Evolutionary conservation across 2,888 invertebrate genomes (phyloP).

Genomic region (Orthosia gothica): DNA sequence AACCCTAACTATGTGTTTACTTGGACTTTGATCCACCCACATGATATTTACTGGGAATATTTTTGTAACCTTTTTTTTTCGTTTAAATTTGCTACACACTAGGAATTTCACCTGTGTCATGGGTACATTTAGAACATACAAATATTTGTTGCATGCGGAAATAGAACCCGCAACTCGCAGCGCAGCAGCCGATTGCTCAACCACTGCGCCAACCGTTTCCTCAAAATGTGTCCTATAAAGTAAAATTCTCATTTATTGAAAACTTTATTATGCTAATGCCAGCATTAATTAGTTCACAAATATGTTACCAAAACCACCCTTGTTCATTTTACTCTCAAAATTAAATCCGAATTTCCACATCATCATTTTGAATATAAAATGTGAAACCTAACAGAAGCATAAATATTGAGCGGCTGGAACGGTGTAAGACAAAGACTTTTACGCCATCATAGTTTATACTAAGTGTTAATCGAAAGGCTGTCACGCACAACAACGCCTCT

Average conservation of each 20-base stretch:
- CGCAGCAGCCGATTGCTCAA: too few relatives aligned
- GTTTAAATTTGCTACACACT: too few relatives aligned
- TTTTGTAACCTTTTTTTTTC: too few relatives aligned
- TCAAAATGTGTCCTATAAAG: not conserved
- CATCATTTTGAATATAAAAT: slow-evolving; percentile 11
- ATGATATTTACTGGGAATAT: too few relatives aligned
- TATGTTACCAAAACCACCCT: not conserved
- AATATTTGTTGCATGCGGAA: too few relatives aligned
- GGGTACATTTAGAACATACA: too few relatives aligned
- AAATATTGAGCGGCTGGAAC: not conserved
- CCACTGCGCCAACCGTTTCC: too few relatives aligned
- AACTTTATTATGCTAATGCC: not conserved
- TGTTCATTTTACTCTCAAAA: not conserved
- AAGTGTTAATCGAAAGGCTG: slow-evolving; percentile 14
- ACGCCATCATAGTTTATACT: not conserved
- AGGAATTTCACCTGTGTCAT: too few relatives aligned
- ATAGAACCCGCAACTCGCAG: too few relatives aligned
- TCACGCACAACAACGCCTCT: not conserved
- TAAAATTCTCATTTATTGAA: not conserved
- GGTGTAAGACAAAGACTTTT: not conserved
- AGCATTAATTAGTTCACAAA: not conserved
- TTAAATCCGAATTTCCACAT: not conserved
- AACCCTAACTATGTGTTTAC: too few relatives aligned
- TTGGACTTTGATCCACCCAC: too few relatives aligned
- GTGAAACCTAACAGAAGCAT: not conserved